Evolutionary conservation across 2,888 invertebrate species (phyloP), one percentile per base, ranked within the genome.

Genomic region (Dryadula phaetusa): DNA sequence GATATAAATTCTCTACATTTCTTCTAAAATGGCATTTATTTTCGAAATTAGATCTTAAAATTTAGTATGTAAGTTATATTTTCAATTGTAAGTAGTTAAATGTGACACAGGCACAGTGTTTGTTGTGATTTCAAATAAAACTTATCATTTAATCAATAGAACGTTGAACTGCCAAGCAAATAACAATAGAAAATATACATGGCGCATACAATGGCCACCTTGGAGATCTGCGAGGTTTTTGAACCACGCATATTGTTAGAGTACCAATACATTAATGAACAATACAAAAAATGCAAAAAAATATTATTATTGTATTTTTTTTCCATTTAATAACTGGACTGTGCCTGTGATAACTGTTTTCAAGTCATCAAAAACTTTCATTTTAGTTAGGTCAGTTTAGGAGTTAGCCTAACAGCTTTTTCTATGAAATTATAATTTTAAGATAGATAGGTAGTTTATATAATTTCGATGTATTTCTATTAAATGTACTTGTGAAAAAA

Each of bases 21-120:
- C 74, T 76, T 71, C 64, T 77, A 73, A 78, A 82, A 82, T 81
- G 77, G 85, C 87, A 87, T 88, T 88, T 87, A 87, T 85, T 82
- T 82, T 79, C 76, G 72, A 73, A 75, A 75, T 73, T 83, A 84
- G 81, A 77, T 82, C 79, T 80, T 80, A 81, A 79, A 72, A 73
- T 76, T 75, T 78, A 77, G 74, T 75, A 64, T 70, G 72, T 80
- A 79, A 76, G 77, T 66, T 73, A 67, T 69, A 32, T 68, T 71
- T 70, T 73, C 71, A 72, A 67, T 67, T 75, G 67, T 75, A 74
- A 70, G 70, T 74, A 71, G 74, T 64, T 66, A 73, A 69, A 71
- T 70, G 62, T 72, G 65, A 71, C 65, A 66, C 74, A 72, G 75
- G 76, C 76, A 76, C 73, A 73, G 73, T 70, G 49, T 70, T 70